These are phyloP conservation scores for Sarcophaga carnaria DNA, from an alignment of 2,888 invertebrate genomes.

Conservation along the genomic window DNA sequence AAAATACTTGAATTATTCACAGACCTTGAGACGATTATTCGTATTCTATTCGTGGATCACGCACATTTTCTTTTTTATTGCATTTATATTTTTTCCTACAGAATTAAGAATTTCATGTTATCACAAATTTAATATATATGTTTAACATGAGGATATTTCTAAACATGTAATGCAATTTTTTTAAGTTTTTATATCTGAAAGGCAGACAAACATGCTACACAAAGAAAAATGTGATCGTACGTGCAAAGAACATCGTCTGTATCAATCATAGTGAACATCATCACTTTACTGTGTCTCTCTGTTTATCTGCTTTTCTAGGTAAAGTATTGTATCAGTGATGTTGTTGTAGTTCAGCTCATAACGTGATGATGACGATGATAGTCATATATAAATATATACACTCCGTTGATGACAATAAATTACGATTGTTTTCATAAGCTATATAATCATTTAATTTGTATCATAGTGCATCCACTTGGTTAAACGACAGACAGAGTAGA, in stretches of 20 bases:
- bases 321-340: background rate
- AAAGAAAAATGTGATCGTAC: background rate
- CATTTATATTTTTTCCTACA: too few relatives aligned
- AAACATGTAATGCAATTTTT: too few relatives aligned
- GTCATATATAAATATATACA: slow-evolving; percentile 44
- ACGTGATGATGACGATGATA: slow-evolving; percentile 13
- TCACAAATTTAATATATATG: too few relatives aligned
- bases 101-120: too few relatives aligned
- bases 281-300: background rate
- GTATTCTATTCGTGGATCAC: too few relatives aligned
- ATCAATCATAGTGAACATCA: background rate
- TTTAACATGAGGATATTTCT: too few relatives aligned
- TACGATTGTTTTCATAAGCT: slow-evolving; percentile 43
- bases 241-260: background rate
- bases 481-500: slow-evolving; percentile 35
- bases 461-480: slow-evolving; percentile 52
- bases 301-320: background rate
- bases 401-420: slow-evolving; percentile 47
- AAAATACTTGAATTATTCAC: too few relatives aligned
- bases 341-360: slow-evolving; percentile 20
- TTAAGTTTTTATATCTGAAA: too few relatives aligned
- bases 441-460: slow-evolving; percentile 36
- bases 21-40: too few relatives aligned
- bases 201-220: too few relatives aligned
- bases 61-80: too few relatives aligned